Evolutionary conservation across 2,888 invertebrate species (phyloP).

Genomic region (Hemaris fuciformis): DNA sequence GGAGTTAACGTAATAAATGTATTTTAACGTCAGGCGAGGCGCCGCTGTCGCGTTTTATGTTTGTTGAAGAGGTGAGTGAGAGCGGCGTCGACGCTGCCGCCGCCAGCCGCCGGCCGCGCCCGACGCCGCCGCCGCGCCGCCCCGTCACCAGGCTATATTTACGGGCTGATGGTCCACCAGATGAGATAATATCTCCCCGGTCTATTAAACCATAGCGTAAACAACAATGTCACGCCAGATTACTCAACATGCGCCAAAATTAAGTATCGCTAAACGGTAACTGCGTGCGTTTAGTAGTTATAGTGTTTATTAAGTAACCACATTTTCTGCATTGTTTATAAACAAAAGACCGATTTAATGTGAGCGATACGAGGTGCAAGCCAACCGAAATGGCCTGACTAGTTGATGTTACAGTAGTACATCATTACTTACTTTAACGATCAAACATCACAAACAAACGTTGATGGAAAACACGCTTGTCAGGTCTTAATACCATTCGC

Average conservation of each 20-base stretch:
- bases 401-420: too few species aligned
- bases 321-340: too few species aligned
- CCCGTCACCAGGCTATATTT: slow-evolving; percentile 25
- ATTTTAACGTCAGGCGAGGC: not conserved
- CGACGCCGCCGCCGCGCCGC: too few species aligned
- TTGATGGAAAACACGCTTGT: too few species aligned
- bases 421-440: too few species aligned
- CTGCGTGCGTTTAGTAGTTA: not conserved
- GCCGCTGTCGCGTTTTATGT: slow-evolving; percentile 8
- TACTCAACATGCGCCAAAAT: not conserved
- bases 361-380: too few species aligned
- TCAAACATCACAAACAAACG: too few species aligned
- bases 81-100: not conserved
- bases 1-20: slow-evolving; percentile 3
- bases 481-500: too few species aligned
- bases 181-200: not conserved
- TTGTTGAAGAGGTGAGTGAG: slow-evolving; percentile 11
- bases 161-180: slow-evolving; percentile 13
- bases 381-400: too few species aligned
- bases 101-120: not conserved
- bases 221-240: not conserved
- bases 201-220: not conserved
- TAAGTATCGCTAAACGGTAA: too few species aligned
- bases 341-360: too few species aligned
- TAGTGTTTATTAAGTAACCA: not conserved